Conservation (phyloP, 1,140 invertebrate genomes). For the Trachymyrmex septentrionalis region DNA sequence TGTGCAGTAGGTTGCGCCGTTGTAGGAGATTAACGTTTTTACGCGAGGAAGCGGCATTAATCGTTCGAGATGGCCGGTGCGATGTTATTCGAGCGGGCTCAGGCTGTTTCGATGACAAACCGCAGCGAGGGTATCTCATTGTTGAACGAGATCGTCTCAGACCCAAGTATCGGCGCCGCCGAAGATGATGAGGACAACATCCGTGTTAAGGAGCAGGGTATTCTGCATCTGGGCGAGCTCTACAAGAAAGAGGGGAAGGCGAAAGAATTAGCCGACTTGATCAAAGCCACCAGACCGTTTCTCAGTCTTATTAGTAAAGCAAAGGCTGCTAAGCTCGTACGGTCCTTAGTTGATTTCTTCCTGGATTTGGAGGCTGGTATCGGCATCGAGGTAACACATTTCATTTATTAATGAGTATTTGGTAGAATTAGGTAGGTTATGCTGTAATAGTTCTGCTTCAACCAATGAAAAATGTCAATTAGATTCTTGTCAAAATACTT, state of each 20-base stretch:
- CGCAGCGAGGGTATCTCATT: conserved; percentile 91
- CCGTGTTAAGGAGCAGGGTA: conserved; percentile 95
- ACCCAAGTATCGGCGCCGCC: conserved; percentile 88
- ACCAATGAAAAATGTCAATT: not conserved
- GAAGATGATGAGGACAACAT: conserved; percentile 95
- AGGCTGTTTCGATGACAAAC: conserved; percentile 90
- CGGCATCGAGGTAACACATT: conserved; percentile 91
- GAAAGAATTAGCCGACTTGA: conserved; percentile 96
- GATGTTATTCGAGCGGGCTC: conserved; percentile 93
- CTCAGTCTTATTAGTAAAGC: conserved; percentile 98
- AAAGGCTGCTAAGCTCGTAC: conserved; percentile 99
- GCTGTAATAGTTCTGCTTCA: not conserved
- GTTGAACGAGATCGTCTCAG: conserved; percentile 91
- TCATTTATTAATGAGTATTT: not conserved
- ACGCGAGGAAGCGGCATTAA: not conserved
- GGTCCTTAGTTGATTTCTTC: conserved; percentile 98
- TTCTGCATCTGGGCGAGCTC: conserved; percentile 95
- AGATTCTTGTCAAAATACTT: not conserved
- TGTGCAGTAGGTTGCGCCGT: not conserved
- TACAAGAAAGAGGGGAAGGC: conserved; percentile 97
- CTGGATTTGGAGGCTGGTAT: conserved; percentile 98
- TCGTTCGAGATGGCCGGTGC: conserved; percentile 91
- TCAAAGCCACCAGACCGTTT: conserved; percentile 97
- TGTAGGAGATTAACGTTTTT: conserved; percentile 12
- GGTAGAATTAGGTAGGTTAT: conserved; percentile 25